A percentile compares a stretch with the other conserved stretches of the same genome.
Evolutionary conservation across 2,888 invertebrate species (phyloP).

Genomic region (Arge pagana): DNA sequence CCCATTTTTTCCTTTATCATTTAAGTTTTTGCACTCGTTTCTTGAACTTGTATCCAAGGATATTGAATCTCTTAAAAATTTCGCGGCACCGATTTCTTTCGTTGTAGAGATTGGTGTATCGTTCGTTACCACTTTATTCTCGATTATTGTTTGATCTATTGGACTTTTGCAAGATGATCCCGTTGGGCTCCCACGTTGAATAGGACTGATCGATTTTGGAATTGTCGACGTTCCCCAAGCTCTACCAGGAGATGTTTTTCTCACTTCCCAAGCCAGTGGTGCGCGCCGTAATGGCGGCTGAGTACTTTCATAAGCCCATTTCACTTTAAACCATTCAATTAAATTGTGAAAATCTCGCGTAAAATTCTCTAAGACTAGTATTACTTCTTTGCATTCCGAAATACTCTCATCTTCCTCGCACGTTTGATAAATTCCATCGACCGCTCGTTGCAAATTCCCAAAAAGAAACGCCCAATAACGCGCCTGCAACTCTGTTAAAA

Average conservation of each 20-base stretch:
- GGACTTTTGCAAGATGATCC: constrained; percentile 46
- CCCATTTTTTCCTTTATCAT: constrained; percentile 39
- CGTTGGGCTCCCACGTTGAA: constrained; percentile 52
- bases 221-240: constrained; percentile 45
- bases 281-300: constrained; percentile 82
- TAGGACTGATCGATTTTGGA: constrained; percentile 55
- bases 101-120: constrained; percentile 29
- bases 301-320: constrained; percentile 92
- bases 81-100: constrained; percentile 53
- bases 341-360: constrained; percentile 91
- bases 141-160: constrained; percentile 55
- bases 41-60: constrained; percentile 40
- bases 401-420: constrained; percentile 94
- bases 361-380: constrained; percentile 92
- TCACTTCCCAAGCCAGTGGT: constrained; percentile 93
- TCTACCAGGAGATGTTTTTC: constrained; percentile 73
- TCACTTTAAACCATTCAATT: constrained; percentile 90
- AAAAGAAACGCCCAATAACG: constrained; percentile 95
- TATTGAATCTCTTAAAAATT: constrained; percentile 48
- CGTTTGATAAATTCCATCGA: constrained; percentile 94
- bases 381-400: constrained; percentile 94
- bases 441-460: constrained; percentile 90
- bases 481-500: constrained; percentile 74
- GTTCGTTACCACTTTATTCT: constrained; percentile 43
- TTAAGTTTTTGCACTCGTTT: constrained; percentile 36